phyloP scores from a whole-genome alignment of 2,113 vertebrate species.

The Sula dactylatra region DNA sequence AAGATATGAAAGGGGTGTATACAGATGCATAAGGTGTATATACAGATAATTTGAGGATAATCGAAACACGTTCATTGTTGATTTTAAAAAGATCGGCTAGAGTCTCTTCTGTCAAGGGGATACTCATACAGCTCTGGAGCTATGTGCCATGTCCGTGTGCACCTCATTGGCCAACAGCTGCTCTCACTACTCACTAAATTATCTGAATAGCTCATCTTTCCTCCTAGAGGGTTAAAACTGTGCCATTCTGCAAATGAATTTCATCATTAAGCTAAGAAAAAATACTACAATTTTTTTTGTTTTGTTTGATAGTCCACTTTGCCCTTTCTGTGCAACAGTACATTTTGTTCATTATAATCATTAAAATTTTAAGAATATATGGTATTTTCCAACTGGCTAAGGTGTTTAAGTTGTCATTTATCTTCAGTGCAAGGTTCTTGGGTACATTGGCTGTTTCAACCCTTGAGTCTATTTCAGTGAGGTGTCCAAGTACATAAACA shows the following conservation, averaged over 20 bases:
- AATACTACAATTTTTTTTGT: background rate
- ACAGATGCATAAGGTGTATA: background rate
- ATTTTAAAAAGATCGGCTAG: background rate
- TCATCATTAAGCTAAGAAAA: background rate
- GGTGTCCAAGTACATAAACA: background rate
- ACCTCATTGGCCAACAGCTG: background rate
- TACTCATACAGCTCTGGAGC: background rate
- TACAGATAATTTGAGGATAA: background rate
- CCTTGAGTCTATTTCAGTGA: background rate
- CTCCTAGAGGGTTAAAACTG: background rate
- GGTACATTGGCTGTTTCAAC: background rate
- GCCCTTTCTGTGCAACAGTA: background rate
- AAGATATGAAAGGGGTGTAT: background rate
- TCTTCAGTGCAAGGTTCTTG: background rate
- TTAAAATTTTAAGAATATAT: background rate
- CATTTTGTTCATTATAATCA: background rate
- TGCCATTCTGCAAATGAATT: background rate
- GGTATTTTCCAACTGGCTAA: background rate
- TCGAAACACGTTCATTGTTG: background rate
- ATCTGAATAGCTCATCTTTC: background rate
- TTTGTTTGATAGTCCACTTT: background rate
- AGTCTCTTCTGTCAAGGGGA: background rate
- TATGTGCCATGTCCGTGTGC: fast-evolving
- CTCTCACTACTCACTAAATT: background rate
- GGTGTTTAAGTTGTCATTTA: background rate